Conservation (phyloP, 1,140 invertebrate genomes). For the Ceratina australensis region DNA sequence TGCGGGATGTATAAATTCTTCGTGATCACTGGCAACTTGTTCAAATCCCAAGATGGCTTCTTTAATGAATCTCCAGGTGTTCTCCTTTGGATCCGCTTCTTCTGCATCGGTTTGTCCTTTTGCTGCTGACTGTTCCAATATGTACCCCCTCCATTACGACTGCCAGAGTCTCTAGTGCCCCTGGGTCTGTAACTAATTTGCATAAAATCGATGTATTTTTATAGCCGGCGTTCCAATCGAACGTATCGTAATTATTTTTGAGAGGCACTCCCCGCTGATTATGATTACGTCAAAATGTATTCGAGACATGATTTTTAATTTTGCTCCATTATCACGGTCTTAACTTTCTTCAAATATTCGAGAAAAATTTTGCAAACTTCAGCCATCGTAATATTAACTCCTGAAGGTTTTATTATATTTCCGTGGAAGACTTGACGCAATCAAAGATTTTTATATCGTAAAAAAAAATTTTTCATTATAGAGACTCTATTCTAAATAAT, state of each 20-base stretch:
- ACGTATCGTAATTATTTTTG: background rate
- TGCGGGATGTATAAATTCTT: conserved; percentile 96
- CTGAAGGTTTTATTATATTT: too few relatives aligned
- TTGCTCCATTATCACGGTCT: too few relatives aligned
- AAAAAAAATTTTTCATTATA: too few relatives aligned
- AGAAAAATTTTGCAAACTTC: background rate
- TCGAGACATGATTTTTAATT: too few relatives aligned
- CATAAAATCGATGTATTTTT: background rate
- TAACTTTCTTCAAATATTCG: too few relatives aligned
- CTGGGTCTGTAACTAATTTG: conserved; percentile 70
- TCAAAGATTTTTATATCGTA: too few relatives aligned
- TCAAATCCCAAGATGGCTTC: conserved; percentile 92
- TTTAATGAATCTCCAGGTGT: conserved; percentile 88
- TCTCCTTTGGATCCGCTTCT: conserved; percentile 79
- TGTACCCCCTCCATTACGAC: conserved; percentile 71
- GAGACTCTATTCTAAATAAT: too few relatives aligned
- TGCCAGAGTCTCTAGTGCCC: conserved; percentile 73
- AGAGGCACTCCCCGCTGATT: background rate
- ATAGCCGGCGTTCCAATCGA: too few relatives aligned
- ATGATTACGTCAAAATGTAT: too few relatives aligned
- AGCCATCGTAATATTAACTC: too few relatives aligned
- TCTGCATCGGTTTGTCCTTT: conserved; percentile 70
- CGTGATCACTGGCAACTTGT: conserved; percentile 88
- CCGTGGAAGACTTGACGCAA: too few relatives aligned
- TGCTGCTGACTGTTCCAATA: conserved; percentile 78